phyloP scores from a whole-genome alignment of 2,888 invertebrate genomes.

The Peribatodes rhomboidaria region DNA sequence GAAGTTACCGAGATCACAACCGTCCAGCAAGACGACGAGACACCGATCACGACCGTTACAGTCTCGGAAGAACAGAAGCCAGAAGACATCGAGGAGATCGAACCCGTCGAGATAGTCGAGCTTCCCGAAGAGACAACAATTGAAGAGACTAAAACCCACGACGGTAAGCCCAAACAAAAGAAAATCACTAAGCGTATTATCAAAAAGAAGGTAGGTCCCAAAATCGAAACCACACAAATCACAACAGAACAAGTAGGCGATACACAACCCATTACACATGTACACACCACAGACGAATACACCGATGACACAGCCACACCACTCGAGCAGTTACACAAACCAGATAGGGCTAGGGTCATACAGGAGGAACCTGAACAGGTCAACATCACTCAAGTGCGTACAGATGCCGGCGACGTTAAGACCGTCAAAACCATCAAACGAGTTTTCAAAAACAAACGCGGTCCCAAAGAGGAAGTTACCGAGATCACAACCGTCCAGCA shows the following conservation, averaged over 20 bases:
- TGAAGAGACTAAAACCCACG: slow-evolving; percentile 55
- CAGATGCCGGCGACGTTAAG: slow-evolving; percentile 47
- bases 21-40: slow-evolving; percentile 69
- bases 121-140: slow-evolving; percentile 64
- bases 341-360: slow-evolving; percentile 43
- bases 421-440: slow-evolving; percentile 51
- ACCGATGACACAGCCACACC: slow-evolving; percentile 50
- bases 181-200: slow-evolving; percentile 60
- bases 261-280: slow-evolving; percentile 54
- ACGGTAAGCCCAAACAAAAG: slow-evolving; percentile 61
- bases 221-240: slow-evolving; percentile 61
- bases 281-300: slow-evolving; percentile 52
- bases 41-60: slow-evolving; percentile 61
- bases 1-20: slow-evolving; percentile 81
- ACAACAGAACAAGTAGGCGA: slow-evolving; percentile 51
- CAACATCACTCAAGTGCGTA: slow-evolving; percentile 51
- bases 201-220: slow-evolving; percentile 66
- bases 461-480: slow-evolving; percentile 44
- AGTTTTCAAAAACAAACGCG: slow-evolving; percentile 57
- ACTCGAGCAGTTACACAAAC: slow-evolving; percentile 35
- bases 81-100: slow-evolving; percentile 45
- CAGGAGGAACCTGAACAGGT: slow-evolving; percentile 51
- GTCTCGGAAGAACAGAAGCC: slow-evolving; percentile 64
- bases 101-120: slow-evolving; percentile 50
- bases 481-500: slow-evolving; percentile 52